Base-by-base conservation (phyloP, 2,113 vertebrate genomes). In the Alosa alosa region DNA sequence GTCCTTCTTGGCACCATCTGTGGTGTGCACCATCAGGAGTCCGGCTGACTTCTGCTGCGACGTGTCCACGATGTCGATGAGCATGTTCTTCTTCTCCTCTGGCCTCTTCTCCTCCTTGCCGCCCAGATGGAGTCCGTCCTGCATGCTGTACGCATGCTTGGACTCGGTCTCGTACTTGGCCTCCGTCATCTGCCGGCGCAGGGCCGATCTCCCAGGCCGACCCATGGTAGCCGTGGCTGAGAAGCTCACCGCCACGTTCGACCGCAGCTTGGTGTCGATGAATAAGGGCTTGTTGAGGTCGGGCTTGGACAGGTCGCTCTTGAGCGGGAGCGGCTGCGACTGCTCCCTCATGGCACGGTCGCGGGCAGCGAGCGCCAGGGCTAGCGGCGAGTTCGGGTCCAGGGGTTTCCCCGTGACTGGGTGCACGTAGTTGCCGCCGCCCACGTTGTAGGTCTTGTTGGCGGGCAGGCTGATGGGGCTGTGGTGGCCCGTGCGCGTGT, bases 201-300 rank as follows among this genome's bases (percentile, higher is more conserved):
- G 89, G 0, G 94, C 94, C 31, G 94, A 94, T 25, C 96, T 95
- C 0, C 96, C 83, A 8, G 94, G 93, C 1, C 96, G 93, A 36
- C 90, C 86, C 85, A 94, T 92, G 0, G 95, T 93, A 85, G 94
- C 93, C 13, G 94, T 92, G 0, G 93, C 89, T 6, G 96, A 92
- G 89, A 96, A 96, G 88, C 93, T 91, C 0, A 94, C 91, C 72
- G 97, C 96, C 46, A 93, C 84, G 13, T 92, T 93, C 78, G 96
- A 89, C 90, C 96, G 93, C 91, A 97, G 93, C 93, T 97, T 97
- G 81, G 97, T 97, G 90, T 97, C 96, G 0, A 97, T 96, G 87
- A 96, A 97, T 82, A 97, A 96, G 0, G 97, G 97, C 91, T 97
- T 96, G 93, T 96, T 96, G 89, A 97, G 96, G 92, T 97, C 96